Conservation (phyloP, 1,140 invertebrate genomes). For the Brachionus plicatilis region DNA sequence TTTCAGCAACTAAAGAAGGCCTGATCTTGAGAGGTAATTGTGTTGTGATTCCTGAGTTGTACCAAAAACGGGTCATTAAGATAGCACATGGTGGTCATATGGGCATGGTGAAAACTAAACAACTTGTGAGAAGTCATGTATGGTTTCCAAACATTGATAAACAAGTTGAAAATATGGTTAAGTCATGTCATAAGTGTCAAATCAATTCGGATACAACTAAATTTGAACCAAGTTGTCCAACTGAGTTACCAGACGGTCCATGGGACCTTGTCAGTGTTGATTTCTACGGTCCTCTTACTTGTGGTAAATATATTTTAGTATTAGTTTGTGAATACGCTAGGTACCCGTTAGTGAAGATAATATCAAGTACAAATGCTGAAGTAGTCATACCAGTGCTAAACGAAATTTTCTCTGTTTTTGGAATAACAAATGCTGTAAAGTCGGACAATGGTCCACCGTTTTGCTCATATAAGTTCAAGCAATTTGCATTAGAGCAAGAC, state of each 20-base stretch:
- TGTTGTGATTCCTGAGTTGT: slow-evolving; percentile 42
- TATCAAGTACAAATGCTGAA: slow-evolving; percentile 41
- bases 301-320: slow-evolving; percentile 44
- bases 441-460: slow-evolving; percentile 43
- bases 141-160: slow-evolving; percentile 43
- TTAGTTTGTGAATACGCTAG: slow-evolving; percentile 45
- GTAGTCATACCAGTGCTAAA: slow-evolving; percentile 39
- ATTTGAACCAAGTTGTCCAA: not conserved
- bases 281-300: slow-evolving; percentile 46
- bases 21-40: slow-evolving; percentile 40
- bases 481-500: slow-evolving; percentile 40
- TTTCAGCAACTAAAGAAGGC: not conserved
- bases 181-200: slow-evolving; percentile 42
- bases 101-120: slow-evolving; percentile 19
- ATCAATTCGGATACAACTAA: slow-evolving; percentile 41
- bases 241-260: slow-evolving; percentile 40
- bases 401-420: slow-evolving; percentile 42
- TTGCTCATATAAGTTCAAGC: slow-evolving; percentile 37
- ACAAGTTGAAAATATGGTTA: slow-evolving; percentile 40
- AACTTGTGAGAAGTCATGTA: slow-evolving; percentile 42
- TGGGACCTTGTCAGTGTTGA: slow-evolving; percentile 45
- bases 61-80: slow-evolving; percentile 41
- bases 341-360: slow-evolving; percentile 46
- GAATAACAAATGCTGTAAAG: slow-evolving; percentile 41
- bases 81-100: slow-evolving; percentile 39